Evolutionary conservation across 2,888 invertebrate species (phyloP).

Genomic region (Listrodromus nycthemerus): DNA sequence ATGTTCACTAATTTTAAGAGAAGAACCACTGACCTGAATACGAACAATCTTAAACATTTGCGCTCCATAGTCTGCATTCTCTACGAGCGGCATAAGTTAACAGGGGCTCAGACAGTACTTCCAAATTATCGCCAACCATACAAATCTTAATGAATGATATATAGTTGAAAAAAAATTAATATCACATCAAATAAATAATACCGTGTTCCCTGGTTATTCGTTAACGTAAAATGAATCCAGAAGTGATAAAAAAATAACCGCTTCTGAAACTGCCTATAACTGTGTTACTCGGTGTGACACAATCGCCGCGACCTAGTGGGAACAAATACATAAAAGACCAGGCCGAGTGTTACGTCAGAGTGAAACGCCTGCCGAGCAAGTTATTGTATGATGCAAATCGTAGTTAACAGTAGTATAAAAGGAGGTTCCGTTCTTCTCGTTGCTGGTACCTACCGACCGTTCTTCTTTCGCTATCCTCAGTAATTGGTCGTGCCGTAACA

Average conservation of each 20-base stretch:
- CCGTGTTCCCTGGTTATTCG: not conserved
- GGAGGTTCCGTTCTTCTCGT: constrained; percentile 50
- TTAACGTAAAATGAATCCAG: not conserved
- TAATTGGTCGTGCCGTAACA: constrained; percentile 68
- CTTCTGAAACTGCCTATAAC: not conserved
- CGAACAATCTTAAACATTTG: not conserved
- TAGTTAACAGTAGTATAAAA: constrained; percentile 13
- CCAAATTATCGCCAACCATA: no score
- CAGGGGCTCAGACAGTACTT: not conserved
- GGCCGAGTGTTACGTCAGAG: constrained; percentile 75
- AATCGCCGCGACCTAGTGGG: constrained; percentile 49
- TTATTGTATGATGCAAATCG: constrained; percentile 72
- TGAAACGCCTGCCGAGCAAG: constrained; percentile 70
- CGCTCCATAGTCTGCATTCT: not conserved
- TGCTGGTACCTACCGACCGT: constrained; percentile 16
- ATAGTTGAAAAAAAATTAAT: no score
- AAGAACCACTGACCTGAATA: not conserved
- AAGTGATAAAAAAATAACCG: not conserved
- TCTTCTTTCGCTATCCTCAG: constrained; percentile 76
- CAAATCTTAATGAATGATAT: no score
- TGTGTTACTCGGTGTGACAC: constrained; percentile 57
- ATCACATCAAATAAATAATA: not conserved
- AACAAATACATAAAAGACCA: constrained; percentile 41
- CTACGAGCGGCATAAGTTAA: not conserved
- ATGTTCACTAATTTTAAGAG: not conserved